Percentiles rank a stretch among this genome's conserved stretches.
phyloP scores from a whole-genome alignment of 2,888 invertebrate genomes.

The Perizoma affinitatum region DNA sequence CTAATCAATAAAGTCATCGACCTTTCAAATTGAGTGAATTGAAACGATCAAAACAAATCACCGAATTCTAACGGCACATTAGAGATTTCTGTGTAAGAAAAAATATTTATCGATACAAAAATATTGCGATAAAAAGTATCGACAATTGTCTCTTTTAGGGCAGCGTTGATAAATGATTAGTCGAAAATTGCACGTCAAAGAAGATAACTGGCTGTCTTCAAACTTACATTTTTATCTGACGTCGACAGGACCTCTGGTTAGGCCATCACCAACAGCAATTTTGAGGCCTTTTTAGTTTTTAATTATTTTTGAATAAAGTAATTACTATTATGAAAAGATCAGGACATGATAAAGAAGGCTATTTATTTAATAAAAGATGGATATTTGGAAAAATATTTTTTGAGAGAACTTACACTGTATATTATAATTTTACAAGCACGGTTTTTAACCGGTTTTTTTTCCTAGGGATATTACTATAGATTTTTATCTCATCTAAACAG shows the following conservation, averaged over 20 bases:
- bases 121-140: slow-evolving; percentile 41
- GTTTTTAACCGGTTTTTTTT: no score
- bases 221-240: slow-evolving; percentile 76
- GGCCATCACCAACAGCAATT: slow-evolving; percentile 61
- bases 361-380: slow-evolving; percentile 11
- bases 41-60: slow-evolving; percentile 35
- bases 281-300: slow-evolving; percentile 37
- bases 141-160: slow-evolving; percentile 45
- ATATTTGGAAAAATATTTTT: slow-evolving; percentile 5
- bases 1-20: slow-evolving; percentile 38
- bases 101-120: slow-evolving; percentile 51
- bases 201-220: slow-evolving; percentile 71
- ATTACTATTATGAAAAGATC: slow-evolving; percentile 26
- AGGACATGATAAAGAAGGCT: slow-evolving; percentile 7
- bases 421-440: no score
- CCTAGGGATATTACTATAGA: no score
- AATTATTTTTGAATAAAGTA: slow-evolving; percentile 37
- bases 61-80: slow-evolving; percentile 30
- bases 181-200: slow-evolving; percentile 81
- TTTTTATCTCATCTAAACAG: background rate
- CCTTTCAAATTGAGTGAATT: slow-evolving; percentile 29
- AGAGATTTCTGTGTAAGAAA: slow-evolving; percentile 7
- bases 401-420: background rate
- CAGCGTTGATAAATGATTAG: slow-evolving; percentile 71
- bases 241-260: slow-evolving; percentile 62